Evolutionary conservation across 2,888 invertebrate genomes (phyloP).

Genomic region (Nebria brevicollis): DNA sequence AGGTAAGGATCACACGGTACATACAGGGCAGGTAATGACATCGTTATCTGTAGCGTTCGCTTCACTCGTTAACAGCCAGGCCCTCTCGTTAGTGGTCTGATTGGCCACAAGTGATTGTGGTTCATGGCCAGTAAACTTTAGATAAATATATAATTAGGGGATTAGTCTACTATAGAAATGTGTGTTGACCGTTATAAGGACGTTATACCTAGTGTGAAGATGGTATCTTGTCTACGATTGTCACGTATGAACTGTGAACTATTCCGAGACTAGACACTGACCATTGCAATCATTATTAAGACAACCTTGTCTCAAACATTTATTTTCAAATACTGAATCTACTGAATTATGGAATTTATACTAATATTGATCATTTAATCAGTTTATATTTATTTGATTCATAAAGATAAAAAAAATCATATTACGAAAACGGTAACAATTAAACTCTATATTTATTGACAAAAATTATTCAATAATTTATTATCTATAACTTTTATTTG

Average conservation of each 20-base stretch:
- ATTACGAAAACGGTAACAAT: no score
- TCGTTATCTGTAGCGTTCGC: slow-evolving; percentile 17
- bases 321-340: no score
- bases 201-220: slow-evolving; percentile 6
- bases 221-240: neutral
- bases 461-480: no score
- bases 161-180: neutral
- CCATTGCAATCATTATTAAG: no score
- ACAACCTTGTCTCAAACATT: no score
- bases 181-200: neutral
- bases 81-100: slow-evolving; percentile 15
- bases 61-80: slow-evolving; percentile 18
- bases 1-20: slow-evolving; percentile 1
- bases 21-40: slow-evolving; percentile 14
- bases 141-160: slow-evolving; percentile 20
- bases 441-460: no score
- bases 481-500: no score
- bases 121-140: slow-evolving; percentile 17
- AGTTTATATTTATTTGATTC: no score
- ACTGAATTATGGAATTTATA: no score
- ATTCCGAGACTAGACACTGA: neutral
- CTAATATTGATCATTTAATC: no score
- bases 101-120: slow-evolving; percentile 14
- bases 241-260: neutral
- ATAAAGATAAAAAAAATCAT: no score